Evolutionary conservation across 1,140 invertebrate species (phyloP).

Genomic region (Alviniconcha marisindica): DNA sequence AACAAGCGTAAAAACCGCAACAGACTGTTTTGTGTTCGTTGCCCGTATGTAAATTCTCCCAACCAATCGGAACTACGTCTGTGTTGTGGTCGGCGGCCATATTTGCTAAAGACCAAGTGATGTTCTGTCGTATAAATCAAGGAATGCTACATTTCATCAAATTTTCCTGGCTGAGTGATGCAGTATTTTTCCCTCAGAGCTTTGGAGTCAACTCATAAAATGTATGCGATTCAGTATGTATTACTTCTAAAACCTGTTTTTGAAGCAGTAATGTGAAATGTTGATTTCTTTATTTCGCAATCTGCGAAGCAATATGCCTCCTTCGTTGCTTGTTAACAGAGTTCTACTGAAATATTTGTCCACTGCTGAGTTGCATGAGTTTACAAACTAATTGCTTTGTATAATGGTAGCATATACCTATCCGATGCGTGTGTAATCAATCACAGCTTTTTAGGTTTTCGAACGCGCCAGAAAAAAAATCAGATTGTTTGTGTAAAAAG

Average conservation of each 20-base stretch:
- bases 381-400: not conserved
- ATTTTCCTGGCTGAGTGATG: constrained; percentile 45
- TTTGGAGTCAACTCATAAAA: not conserved
- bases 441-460: not conserved
- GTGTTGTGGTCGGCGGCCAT: constrained; percentile 65
- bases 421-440: not conserved
- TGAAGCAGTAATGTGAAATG: not conserved
- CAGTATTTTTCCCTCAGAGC: constrained; percentile 9
- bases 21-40: not conserved
- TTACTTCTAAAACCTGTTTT: constrained; percentile 41
- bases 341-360: not conserved
- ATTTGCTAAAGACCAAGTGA: constrained; percentile 56
- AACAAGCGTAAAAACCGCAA: not conserved
- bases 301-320: constrained; percentile 20
- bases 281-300: constrained; percentile 8
- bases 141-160: constrained; percentile 29
- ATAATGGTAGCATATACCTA: not conserved
- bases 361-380: not conserved
- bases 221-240: constrained; percentile 28
- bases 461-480: not conserved
- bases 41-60: constrained; percentile 58
- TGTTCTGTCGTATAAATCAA: constrained; percentile 1
- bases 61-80: constrained; percentile 60
- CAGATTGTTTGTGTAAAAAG: not conserved
- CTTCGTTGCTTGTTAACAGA: not conserved